A percentile compares a stretch with the other conserved stretches of the same genome.
These are phyloP conservation scores for Apostichopus japonicus DNA, from an alignment of 35 echinoderm and acorn worm genomes.

Conservation along the genomic window DNA sequence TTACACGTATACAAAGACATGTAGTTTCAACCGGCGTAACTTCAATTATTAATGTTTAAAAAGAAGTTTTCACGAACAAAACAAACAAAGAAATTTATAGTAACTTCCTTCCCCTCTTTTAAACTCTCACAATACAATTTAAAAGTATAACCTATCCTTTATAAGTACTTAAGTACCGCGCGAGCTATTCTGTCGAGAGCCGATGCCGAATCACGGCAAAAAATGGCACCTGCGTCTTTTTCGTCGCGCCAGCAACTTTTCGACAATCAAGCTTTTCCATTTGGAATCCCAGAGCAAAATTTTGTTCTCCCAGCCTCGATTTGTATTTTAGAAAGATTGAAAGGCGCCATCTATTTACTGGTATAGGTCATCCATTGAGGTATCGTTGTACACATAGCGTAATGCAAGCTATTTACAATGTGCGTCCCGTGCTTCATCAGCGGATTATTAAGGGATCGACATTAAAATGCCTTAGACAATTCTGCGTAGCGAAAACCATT, in stretches of 20 bases:
- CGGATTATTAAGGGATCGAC: slow-evolving; percentile 39
- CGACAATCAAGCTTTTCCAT: not conserved
- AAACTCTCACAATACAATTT: not conserved
- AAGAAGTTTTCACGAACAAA: not conserved
- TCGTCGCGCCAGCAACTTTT: slow-evolving; percentile 22
- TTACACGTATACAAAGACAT: no score
- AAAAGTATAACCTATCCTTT: not conserved
- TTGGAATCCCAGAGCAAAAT: not conserved
- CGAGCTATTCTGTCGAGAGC: not conserved
- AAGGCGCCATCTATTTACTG: slow-evolving; percentile 63
- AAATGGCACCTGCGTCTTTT: slow-evolving; percentile 58
- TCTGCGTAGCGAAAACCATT: not conserved
- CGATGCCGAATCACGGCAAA: slow-evolving; percentile 48
- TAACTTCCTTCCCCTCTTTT: slow-evolving; percentile 13
- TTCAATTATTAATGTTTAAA: no score
- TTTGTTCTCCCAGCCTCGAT: not conserved
- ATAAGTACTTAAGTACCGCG: not conserved
- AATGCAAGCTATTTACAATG: slow-evolving; percentile 35
- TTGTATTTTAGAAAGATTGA: slow-evolving; percentile 30
- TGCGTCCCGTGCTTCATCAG: slow-evolving; percentile 17
- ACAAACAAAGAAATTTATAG: not conserved
- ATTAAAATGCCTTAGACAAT: not conserved
- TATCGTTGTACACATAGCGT: not conserved
- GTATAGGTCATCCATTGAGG: slow-evolving; percentile 2
- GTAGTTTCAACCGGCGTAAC: no score